A percentile compares a stretch with the other conserved stretches of the same genome.
Conservation (phyloP, 2,888 invertebrate genomes). For the Gymnosoma rotundatum region DNA sequence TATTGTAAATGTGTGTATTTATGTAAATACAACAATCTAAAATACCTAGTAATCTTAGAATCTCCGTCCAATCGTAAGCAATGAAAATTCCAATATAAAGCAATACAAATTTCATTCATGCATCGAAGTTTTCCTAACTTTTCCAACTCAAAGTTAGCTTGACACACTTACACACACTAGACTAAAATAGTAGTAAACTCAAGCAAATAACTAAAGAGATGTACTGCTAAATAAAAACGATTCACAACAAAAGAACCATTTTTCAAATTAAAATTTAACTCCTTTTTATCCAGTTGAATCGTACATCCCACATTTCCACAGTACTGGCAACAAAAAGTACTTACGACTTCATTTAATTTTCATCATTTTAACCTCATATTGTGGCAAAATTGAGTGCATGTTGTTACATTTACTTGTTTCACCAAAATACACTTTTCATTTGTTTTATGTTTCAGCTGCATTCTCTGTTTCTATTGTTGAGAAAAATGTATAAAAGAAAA, state of each 20-base stretch:
- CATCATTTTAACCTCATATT: constrained; percentile 50
- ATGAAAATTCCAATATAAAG: constrained; percentile 31
- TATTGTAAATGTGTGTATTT: background rate
- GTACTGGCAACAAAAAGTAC: constrained; percentile 11
- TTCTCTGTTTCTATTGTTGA: background rate
- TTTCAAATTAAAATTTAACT: constrained; percentile 59
- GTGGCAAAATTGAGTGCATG: constrained; percentile 30
- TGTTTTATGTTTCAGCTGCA: constrained; percentile 10
- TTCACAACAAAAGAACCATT: constrained; percentile 48
- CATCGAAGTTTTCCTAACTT: no score
- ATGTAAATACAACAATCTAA: constrained; percentile 15
- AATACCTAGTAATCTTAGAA: constrained; percentile 8
- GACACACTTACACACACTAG: background rate
- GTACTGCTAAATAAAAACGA: constrained; percentile 18
- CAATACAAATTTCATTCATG: constrained; percentile 38
- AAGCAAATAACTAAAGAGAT: constrained; percentile 4
- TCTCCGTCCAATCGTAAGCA: background rate
- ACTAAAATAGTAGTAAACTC: background rate
- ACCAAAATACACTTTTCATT: constrained; percentile 8
- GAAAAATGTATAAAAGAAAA: background rate
- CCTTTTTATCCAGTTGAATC: constrained; percentile 19
- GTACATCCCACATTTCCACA: background rate
- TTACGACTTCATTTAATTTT: constrained; percentile 41
- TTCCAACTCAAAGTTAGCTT: constrained; percentile 6
- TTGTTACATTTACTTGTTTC: background rate